Conservation (phyloP, 1,140 invertebrate species). For the Thaumatotibia leucotreta region DNA sequence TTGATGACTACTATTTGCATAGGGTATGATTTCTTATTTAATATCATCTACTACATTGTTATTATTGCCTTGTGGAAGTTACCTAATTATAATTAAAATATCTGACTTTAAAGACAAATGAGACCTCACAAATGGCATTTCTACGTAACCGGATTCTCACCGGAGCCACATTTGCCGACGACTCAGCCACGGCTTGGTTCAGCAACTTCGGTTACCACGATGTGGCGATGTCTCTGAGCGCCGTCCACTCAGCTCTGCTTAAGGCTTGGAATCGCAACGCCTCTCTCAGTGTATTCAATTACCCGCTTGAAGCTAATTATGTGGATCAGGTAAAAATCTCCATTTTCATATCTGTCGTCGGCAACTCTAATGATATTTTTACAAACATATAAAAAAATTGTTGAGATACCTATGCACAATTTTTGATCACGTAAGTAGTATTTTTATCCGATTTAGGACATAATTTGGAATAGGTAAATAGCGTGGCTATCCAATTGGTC, state of each 20-base stretch:
- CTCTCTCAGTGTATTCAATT: conserved; percentile 47
- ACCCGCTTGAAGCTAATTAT: conserved; percentile 57
- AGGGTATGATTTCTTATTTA: too few relatives aligned
- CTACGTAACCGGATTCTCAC: conserved; percentile 45
- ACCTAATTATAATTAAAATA: not conserved
- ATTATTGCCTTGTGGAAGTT: too few relatives aligned
- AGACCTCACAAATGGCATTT: conserved; percentile 31
- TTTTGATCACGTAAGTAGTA: too few relatives aligned
- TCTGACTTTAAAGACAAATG: conserved; percentile 27
- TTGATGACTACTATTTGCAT: conserved; percentile 52
- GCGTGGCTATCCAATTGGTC: too few relatives aligned
- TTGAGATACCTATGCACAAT: too few relatives aligned
- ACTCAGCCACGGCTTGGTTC: conserved; percentile 53
- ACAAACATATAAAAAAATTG: too few relatives aligned
- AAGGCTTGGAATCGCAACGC: conserved; percentile 35
- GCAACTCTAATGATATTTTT: too few relatives aligned
- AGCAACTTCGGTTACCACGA: conserved; percentile 68
- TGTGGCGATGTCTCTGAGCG: conserved; percentile 49
- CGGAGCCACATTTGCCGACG: conserved; percentile 53
- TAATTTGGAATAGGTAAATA: too few relatives aligned
- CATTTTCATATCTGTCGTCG: too few relatives aligned
- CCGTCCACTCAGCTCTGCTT: conserved; percentile 49
- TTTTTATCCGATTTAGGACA: too few relatives aligned
- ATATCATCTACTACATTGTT: too few relatives aligned
- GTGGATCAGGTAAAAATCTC: conserved; percentile 49